Evolutionary conservation across 2,113 vertebrate genomes (phyloP).

Genomic region (Pangasianodon hypophthalmus): DNA sequence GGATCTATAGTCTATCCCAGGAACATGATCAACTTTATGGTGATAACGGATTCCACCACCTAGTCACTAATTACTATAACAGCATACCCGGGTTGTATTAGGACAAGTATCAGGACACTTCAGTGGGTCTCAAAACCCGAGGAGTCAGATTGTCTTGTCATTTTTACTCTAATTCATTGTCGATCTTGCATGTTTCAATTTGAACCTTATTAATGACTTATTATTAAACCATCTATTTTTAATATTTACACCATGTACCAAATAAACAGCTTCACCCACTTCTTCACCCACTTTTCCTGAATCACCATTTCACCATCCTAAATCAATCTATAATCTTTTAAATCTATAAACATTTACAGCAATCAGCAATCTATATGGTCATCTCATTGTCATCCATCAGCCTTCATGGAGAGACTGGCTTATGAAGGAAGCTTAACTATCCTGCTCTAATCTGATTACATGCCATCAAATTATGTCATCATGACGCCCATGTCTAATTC

Average conservation of each 20-base stretch:
- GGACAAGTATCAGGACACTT: background rate
- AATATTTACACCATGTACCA: background rate
- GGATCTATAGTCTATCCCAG: background rate
- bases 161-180: background rate
- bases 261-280: background rate
- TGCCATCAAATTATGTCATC: slow-evolving; percentile 22
- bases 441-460: slow-evolving; percentile 58
- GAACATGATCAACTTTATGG: background rate
- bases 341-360: background rate
- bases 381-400: slow-evolving; percentile 1
- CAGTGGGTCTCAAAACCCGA: background rate
- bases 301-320: background rate
- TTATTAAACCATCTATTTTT: background rate
- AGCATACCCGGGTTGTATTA: background rate
- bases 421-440: slow-evolving; percentile 29
- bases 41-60: background rate
- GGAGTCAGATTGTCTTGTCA: background rate
- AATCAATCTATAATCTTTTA: background rate
- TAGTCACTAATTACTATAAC: background rate
- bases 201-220: background rate
- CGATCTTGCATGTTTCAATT: background rate
- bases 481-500: slow-evolving; percentile 44
- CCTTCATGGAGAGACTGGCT: background rate
- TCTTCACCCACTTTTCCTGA: background rate
- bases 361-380: background rate